These are phyloP conservation scores for Margarornis squamiger DNA, from an alignment of 2,797 vertebrate genomes.

Conservation along the genomic window DNA sequence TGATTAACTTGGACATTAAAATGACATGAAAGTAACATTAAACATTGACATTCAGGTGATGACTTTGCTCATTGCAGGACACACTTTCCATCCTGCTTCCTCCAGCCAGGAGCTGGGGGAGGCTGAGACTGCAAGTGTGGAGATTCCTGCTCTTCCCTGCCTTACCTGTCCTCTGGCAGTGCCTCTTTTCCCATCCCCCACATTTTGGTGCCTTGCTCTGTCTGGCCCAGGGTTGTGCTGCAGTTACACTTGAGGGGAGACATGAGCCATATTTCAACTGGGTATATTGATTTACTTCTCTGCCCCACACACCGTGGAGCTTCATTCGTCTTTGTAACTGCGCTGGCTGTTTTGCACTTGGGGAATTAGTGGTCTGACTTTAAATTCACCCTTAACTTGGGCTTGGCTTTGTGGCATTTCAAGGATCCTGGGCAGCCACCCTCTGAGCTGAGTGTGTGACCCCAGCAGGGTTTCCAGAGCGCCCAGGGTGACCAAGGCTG, in stretches of 20 bases:
- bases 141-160: neutral
- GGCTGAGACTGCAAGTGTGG: neutral
- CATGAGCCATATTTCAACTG: fast-evolving
- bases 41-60: neutral
- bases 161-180: neutral
- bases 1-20: neutral
- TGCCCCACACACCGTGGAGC: too few relatives aligned
- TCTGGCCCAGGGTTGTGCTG: neutral
- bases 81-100: neutral
- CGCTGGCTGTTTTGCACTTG: neutral
- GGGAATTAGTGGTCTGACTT: neutral
- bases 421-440: too few relatives aligned
- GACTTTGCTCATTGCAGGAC: neutral
- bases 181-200: neutral
- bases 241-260: neutral
- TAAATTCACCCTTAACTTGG: neutral
- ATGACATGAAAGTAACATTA: neutral
- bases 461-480: too few relatives aligned
- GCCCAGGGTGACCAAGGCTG: neutral
- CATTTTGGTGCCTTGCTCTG: neutral
- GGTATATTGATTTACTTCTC: too few relatives aligned
- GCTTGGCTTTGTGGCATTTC: neutral
- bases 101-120: neutral
- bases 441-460: too few relatives aligned
- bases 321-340: neutral